phyloP scores from a whole-genome alignment of 1,140 invertebrate species.

The Yoshiicerus persimilis region DNA sequence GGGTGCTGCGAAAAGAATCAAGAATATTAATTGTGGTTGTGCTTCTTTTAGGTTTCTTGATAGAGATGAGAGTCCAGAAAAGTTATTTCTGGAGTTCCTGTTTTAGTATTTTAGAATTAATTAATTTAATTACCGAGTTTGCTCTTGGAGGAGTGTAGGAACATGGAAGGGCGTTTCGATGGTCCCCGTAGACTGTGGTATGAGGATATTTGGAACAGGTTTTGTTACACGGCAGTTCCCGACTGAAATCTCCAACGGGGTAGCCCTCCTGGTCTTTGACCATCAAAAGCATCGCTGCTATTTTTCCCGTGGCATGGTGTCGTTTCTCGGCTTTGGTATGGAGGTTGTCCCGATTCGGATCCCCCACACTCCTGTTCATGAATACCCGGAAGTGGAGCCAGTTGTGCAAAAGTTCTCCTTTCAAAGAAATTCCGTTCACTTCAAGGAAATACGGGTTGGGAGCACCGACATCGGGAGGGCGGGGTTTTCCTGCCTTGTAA shows the following conservation, averaged over 20 bases:
- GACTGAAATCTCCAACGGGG: conserved; percentile 18
- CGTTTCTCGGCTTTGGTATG: neutral
- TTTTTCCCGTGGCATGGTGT: neutral
- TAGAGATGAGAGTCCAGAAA: no score
- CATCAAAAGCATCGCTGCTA: conserved; percentile 5
- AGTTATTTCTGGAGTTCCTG: no score
- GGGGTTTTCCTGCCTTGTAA: neutral
- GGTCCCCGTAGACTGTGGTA: neutral
- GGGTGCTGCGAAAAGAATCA: neutral
- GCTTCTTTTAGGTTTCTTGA: no score
- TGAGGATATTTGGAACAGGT: neutral
- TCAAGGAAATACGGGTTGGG: conserved; percentile 33
- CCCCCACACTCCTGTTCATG: neutral
- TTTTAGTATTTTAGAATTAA: no score
- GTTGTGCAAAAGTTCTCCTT: conserved; percentile 24
- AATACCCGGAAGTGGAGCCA: conserved; percentile 33
- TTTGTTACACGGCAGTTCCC: neutral
- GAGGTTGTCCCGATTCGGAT: neutral
- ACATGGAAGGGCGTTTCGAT: conserved; percentile 1
- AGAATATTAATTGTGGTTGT: neutral
- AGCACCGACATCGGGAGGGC: neutral
- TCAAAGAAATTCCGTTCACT: conserved; percentile 8
- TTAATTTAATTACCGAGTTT: neutral
- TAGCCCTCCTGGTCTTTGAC: conserved; percentile 33
- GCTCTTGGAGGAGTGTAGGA: conserved; percentile 19